These are phyloP conservation scores for Ormyrus rosae DNA, from an alignment of 2,888 invertebrate species.

Conservation along the genomic window DNA sequence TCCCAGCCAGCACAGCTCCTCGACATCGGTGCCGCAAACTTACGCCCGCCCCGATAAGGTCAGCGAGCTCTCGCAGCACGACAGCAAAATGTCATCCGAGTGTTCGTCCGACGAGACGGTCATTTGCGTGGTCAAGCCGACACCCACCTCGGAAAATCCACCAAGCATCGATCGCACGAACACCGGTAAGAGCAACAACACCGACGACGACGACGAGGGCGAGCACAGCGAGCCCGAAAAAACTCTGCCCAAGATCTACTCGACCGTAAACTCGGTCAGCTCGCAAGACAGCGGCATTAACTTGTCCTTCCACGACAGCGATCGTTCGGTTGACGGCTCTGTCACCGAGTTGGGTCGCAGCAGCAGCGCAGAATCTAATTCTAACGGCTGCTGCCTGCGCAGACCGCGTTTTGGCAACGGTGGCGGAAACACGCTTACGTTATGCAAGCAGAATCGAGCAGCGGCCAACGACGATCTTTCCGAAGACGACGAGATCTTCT, in stretches of 20 bases:
- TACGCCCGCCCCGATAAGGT: slow-evolving; percentile 63
- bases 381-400: slow-evolving; percentile 63
- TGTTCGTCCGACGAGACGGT: slow-evolving; percentile 75
- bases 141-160: slow-evolving; percentile 50
- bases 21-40: slow-evolving; percentile 57
- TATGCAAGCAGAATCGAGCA: slow-evolving; percentile 59
- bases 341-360: slow-evolving; percentile 65
- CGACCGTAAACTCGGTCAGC: slow-evolving; percentile 83
- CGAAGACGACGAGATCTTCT: slow-evolving; percentile 69
- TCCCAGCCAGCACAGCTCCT: neutral
- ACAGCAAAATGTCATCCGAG: slow-evolving; percentile 74
- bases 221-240: slow-evolving; percentile 73
- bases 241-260: slow-evolving; percentile 79
- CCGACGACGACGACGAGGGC: slow-evolving; percentile 75
- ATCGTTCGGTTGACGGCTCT: slow-evolving; percentile 75
- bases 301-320: slow-evolving; percentile 84
- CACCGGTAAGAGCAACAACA: slow-evolving; percentile 50
- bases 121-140: slow-evolving; percentile 73
- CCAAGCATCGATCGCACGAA: slow-evolving; percentile 39
- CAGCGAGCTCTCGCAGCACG: slow-evolving; percentile 71
- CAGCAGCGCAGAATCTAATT: slow-evolving; percentile 72
- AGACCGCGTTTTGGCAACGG: slow-evolving; percentile 54
- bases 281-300: slow-evolving; percentile 89
- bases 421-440: slow-evolving; percentile 51
- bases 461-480: slow-evolving; percentile 68